Evolutionary conservation across 2,113 vertebrate species (phyloP).

Genomic region (Serilophus lunatus): DNA sequence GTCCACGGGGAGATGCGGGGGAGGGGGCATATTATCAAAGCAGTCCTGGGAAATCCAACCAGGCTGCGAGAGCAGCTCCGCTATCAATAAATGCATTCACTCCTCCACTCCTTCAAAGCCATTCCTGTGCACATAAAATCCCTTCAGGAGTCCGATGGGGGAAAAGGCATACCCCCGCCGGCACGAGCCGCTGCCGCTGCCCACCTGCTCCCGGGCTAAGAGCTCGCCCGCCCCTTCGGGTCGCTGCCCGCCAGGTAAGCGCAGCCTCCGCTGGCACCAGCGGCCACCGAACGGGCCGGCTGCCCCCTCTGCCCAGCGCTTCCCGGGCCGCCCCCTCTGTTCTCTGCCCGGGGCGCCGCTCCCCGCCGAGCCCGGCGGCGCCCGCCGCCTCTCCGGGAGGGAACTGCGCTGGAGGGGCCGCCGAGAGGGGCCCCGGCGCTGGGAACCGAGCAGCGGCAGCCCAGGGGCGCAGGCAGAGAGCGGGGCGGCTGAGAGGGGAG

Average conservation of each 20-base stretch:
- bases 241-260: neutral
- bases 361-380: neutral
- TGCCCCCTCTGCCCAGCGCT: too few species aligned
- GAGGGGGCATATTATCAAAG: neutral
- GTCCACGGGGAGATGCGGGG: neutral
- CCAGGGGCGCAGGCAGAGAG: neutral
- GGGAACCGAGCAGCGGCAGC: neutral
- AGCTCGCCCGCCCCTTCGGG: neutral
- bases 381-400: neutral
- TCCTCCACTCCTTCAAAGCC: neutral
- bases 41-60: conserved; percentile 5
- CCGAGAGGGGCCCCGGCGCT: neutral
- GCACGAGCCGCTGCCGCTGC: neutral
- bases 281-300: neutral
- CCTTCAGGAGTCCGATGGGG: neutral
- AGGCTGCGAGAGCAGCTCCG: neutral
- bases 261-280: neutral
- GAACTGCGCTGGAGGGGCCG: neutral
- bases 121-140: conserved; percentile 30
- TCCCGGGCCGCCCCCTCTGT: neutral
- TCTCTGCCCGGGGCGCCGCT: neutral
- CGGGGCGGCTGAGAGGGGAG: neutral
- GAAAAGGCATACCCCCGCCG: neutral
- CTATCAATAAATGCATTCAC: conserved; percentile 29
- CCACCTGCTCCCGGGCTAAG: neutral